phyloP scores from a whole-genome alignment of 2,113 vertebrate species.

The Epinephelus cyanopodus region DNA sequence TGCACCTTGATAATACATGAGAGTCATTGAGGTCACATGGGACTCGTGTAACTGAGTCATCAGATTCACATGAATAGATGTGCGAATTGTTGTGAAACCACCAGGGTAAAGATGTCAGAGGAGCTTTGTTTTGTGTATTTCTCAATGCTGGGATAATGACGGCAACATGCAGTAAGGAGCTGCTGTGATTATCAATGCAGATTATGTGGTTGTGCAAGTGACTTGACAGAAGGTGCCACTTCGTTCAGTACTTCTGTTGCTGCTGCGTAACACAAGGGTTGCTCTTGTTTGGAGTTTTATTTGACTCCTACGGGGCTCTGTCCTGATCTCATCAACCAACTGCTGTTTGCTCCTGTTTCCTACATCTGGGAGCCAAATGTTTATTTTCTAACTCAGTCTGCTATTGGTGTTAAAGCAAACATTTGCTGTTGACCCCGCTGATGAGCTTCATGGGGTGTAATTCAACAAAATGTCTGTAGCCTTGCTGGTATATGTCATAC shows the following conservation, averaged over 20 bases:
- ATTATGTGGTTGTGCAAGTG: background rate
- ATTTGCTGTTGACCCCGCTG: conserved; percentile 13
- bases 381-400: conserved; percentile 42
- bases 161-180: background rate
- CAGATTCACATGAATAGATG: conserved; percentile 46
- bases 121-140: background rate
- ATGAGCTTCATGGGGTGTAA: conserved; percentile 11
- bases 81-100: conserved; percentile 41
- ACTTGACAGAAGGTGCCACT: background rate
- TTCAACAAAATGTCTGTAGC: background rate
- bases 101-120: conserved; percentile 15
- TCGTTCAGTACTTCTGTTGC: conserved; percentile 4
- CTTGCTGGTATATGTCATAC: background rate
- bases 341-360: conserved; percentile 53
- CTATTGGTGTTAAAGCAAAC: conserved; percentile 43
- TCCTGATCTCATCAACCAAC: conserved; percentile 61
- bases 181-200: conserved; percentile 18
- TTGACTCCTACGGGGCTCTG: conserved; percentile 34
- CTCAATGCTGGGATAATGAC: background rate
- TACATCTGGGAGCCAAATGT: conserved; percentile 40
- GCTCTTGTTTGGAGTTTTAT: conserved; percentile 40
- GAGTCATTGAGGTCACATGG: conserved; percentile 5
- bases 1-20: conserved; percentile 15
- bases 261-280: background rate
- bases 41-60: conserved; percentile 33